Base-by-base conservation (phyloP, 2,113 vertebrate species). In the Dipodomys ordii region DNA sequence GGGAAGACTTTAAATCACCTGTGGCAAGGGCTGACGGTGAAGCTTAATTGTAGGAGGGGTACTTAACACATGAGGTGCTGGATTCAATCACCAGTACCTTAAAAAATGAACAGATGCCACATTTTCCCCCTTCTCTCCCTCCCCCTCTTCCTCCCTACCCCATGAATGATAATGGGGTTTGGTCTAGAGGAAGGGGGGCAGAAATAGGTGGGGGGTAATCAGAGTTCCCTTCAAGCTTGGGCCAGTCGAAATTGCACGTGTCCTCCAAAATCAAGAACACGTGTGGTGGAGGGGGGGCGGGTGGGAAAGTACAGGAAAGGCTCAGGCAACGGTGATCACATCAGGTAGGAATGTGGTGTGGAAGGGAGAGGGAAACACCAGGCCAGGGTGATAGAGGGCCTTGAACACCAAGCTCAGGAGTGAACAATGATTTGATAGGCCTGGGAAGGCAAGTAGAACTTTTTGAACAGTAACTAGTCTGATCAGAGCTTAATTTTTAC, bases 181-280 rank as follows among this genome's bases (percentile, higher is more conserved):
- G 46, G 28, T 19, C 23, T 69, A 32, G 25, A 22, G 65, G 23
- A 67, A 18, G 53, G 22, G 7, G 28, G 11, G 4, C 80, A 19
- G n/a, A 79, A 32, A 25, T 76, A 65, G 16, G 3, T 94, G 76
- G 77, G 15, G 64, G 65, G 60, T 83, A 79, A 68, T 67, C 19
- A 62, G 44, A 92, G 11, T 87, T 92, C 28, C 44, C 2, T 86
- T 89, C 83, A 62, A 90, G 57, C 65, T 27, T 9, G 83, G 67
- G 69, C 20, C 30, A 74, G 35, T 87, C 22, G 67, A 49, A 78
- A 73, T 79, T 78, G 23, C 27, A 23, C 65, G 32, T 83, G 83
- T 78, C 23, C 32, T 93, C 69, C 88, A 91, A 88, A 91, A 88
- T 81, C 49, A 76, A 65, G 74, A 85, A 76, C 23, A 25, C 11